These are phyloP conservation scores for Scomberomorus guttatus DNA, from an alignment of 2,797 vertebrate genomes.

Conservation along the genomic window DNA sequence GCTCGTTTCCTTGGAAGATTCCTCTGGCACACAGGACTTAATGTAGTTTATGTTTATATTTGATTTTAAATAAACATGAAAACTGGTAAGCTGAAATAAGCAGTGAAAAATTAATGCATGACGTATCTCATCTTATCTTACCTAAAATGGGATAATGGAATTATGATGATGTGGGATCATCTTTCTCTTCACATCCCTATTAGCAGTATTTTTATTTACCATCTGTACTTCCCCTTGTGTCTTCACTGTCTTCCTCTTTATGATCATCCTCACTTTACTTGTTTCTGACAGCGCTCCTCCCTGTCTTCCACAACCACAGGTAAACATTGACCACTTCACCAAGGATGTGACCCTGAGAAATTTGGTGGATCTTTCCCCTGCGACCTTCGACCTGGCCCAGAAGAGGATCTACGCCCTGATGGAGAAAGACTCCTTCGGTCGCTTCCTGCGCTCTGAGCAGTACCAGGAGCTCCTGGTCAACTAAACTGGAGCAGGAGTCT, in stretches of 20 bases:
- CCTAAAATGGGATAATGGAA: background rate
- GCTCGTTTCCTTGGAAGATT: background rate
- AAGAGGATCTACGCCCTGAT: conserved; percentile 94
- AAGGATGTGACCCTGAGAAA: conserved; percentile 94
- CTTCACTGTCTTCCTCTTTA: background rate
- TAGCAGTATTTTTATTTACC: background rate
- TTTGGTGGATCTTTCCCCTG: conserved; percentile 90
- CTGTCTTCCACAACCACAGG: conserved; percentile 77
- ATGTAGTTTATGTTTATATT: conserved; percentile 9
- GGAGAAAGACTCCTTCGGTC: conserved; percentile 97
- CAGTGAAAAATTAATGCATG: background rate
- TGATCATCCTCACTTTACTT: background rate
- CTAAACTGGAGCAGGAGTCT: conserved; percentile 38
- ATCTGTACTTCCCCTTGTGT: background rate
- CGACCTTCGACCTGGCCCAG: conserved; percentile 94
- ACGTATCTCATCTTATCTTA: background rate
- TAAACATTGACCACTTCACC: conserved; percentile 98
- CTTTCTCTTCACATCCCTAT: background rate
- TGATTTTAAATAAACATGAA: conserved; percentile 1
- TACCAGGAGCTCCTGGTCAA: conserved; percentile 93
- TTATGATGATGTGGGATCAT: background rate
- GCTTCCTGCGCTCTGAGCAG: conserved; percentile 92
- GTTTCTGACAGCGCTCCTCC: background rate
- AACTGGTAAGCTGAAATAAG: background rate
- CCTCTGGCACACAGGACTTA: background rate